Conservation (phyloP, 2,113 vertebrate genomes). For the Sciurus niger region DNA sequence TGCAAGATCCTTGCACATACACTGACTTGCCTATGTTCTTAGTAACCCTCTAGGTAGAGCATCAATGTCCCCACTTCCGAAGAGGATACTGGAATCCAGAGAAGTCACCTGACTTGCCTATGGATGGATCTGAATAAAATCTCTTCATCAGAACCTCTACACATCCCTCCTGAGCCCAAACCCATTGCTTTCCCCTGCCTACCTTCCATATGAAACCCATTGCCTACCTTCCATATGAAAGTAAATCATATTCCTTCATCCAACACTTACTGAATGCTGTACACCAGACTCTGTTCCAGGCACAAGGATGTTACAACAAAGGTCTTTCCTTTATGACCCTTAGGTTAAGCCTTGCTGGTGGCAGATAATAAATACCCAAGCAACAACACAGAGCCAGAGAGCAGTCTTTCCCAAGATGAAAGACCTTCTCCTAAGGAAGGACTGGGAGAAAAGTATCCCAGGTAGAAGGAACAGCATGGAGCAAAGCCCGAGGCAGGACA, state of each 20-base stretch:
- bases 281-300: not conserved
- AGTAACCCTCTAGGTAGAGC: not conserved
- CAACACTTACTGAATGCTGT: not conserved
- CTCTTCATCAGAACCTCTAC: not conserved
- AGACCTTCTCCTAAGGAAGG: not conserved
- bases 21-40: not conserved
- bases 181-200: not conserved
- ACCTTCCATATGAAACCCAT: too few relatives aligned
- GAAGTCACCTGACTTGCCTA: not conserved
- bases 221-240: not conserved
- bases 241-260: not conserved
- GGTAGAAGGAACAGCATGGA: not conserved
- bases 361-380: conserved; percentile 42
- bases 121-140: not conserved
- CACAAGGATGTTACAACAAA: not conserved
- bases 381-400: not conserved
- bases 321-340: not conserved
- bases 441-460: not conserved
- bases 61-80: not conserved
- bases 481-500: not conserved
- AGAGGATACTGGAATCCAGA: not conserved
- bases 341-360: not conserved
- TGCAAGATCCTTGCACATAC: not conserved
- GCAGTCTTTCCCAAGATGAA: not conserved
- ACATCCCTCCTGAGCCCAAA: not conserved